Evolutionary conservation across 2,113 vertebrate species (phyloP).

Genomic region (Rhodinocichla rosea): DNA sequence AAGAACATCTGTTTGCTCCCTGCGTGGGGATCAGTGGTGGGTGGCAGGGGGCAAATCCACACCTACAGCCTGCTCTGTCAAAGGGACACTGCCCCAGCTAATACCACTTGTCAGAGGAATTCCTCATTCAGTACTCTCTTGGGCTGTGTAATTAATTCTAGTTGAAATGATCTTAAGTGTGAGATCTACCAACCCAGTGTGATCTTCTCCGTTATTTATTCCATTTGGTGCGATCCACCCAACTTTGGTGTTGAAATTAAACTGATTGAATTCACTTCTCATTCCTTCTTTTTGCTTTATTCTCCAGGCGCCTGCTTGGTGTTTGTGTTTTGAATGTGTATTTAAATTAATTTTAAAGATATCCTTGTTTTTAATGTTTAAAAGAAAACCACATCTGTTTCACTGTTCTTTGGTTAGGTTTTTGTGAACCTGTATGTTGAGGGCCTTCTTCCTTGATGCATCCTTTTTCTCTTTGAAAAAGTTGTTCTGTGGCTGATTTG

Average conservation of each 20-base stretch:
- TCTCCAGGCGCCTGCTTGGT: neutral
- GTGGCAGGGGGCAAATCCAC: neutral
- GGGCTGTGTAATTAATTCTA: neutral
- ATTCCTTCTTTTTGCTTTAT: slow-evolving; percentile 16
- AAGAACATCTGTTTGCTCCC: neutral
- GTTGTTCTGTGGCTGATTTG: neutral
- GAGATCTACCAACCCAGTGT: neutral
- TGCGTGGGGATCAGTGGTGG: fast-evolving
- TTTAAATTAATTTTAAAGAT: slow-evolving; percentile 8
- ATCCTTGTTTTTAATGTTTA: neutral
- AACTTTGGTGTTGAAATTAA: slow-evolving; percentile 29
- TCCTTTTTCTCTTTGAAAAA: neutral
- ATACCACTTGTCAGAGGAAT: neutral
- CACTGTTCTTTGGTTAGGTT: neutral
- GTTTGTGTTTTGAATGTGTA: slow-evolving; percentile 35
- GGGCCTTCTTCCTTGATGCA: neutral
- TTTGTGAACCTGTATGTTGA: neutral
- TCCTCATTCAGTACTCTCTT: neutral
- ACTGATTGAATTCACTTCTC: neutral
- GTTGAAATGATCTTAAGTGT: neutral
- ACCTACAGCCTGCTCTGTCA: neutral
- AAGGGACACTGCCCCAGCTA: neutral
- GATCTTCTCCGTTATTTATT: slow-evolving; percentile 52
- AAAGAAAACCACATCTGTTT: neutral
- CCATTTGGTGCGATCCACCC: neutral